phyloP scores from a whole-genome alignment of 2,797 vertebrate genomes.

The Odontamblyopus rebecca region DNA sequence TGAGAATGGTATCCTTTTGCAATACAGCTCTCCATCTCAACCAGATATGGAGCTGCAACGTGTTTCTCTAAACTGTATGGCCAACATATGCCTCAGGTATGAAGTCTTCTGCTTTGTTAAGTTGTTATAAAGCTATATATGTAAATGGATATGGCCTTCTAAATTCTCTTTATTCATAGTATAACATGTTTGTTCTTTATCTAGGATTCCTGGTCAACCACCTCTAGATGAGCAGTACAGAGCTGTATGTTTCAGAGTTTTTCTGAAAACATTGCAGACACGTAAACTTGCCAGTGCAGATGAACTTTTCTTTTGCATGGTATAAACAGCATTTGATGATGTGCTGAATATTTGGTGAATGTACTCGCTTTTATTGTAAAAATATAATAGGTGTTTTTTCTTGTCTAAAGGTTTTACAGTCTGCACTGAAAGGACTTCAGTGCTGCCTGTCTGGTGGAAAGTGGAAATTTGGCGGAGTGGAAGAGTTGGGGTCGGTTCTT shows the following conservation, averaged over 20 bases:
- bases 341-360: not conserved
- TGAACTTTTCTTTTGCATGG: conserved; percentile 89
- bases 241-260: conserved; percentile 84
- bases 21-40: conserved; percentile 78
- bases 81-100: conserved; percentile 92
- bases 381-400: not conserved
- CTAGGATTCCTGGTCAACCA: conserved; percentile 87
- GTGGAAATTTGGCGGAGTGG: conserved; percentile 84
- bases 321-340: conserved; percentile 48
- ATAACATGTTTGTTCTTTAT: not conserved
- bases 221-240: conserved; percentile 88
- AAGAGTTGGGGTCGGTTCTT: conserved; percentile 87
- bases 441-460: conserved; percentile 89
- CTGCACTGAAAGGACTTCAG: conserved; percentile 90
- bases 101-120: not conserved
- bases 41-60: conserved; percentile 83
- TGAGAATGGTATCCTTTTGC: conserved; percentile 80
- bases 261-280: conserved; percentile 85
- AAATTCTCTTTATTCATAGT: not conserved
- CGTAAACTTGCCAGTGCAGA: conserved; percentile 81
- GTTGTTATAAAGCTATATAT: not conserved
- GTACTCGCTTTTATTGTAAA: not conserved
- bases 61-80: conserved; percentile 88
- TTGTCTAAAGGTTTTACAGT: conserved; percentile 84
- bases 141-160: not conserved